These are phyloP conservation scores for Cinclus cinclus DNA, from an alignment of 2,113 vertebrate genomes.

Conservation along the genomic window DNA sequence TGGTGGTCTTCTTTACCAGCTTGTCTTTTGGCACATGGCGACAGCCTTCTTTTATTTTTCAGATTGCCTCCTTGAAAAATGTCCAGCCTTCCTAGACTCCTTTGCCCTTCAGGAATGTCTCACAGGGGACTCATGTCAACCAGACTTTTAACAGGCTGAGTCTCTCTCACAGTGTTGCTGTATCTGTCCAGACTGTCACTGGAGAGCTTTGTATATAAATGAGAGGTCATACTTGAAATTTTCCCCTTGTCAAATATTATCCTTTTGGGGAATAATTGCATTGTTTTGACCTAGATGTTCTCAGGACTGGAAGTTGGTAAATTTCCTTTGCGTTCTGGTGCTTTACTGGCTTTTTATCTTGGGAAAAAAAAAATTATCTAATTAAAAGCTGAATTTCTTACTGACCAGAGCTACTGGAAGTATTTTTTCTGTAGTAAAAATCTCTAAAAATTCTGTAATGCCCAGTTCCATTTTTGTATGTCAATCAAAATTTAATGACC, in stretches of 20 bases:
- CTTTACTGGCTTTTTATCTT: neutral
- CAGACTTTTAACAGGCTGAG: neutral
- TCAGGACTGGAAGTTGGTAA: neutral
- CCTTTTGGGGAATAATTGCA: neutral
- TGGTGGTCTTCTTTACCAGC: neutral
- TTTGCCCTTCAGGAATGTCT: neutral
- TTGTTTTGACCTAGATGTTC: neutral
- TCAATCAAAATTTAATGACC: neutral
- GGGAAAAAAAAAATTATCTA: neutral
- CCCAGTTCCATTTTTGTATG: neutral
- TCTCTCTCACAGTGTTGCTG: neutral
- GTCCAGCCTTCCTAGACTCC: neutral
- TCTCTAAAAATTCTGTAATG: neutral
- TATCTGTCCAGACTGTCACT: neutral
- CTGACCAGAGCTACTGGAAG: neutral
- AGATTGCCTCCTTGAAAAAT: neutral
- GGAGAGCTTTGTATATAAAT: neutral
- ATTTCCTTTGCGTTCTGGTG: neutral
- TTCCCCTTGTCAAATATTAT: neutral
- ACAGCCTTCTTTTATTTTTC: neutral
- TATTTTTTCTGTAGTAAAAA: neutral
- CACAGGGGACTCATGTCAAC: neutral
- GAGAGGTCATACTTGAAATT: neutral
- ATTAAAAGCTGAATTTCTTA: neutral
- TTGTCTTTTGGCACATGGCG: neutral